phyloP scores from a whole-genome alignment of 2,797 vertebrate species.

The Acanthiza pusilla region DNA sequence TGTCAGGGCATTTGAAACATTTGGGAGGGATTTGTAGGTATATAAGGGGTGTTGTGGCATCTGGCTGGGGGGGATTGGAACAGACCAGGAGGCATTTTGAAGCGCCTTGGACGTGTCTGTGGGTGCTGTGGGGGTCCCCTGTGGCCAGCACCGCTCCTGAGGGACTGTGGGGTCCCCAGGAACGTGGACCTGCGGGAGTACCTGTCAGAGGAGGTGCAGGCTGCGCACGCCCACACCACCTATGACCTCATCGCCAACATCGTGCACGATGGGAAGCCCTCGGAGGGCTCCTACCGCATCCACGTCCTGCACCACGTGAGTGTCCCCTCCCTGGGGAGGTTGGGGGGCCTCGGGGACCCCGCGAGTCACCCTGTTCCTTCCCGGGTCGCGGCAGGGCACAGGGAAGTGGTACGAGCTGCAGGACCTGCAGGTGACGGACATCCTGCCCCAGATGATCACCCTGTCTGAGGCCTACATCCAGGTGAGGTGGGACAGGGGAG shows the following conservation, averaged over 20 bases:
- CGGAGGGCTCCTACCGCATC: constrained; percentile 93
- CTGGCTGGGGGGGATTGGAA: too few relatives aligned
- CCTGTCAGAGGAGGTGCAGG: constrained; percentile 91
- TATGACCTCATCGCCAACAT: constrained; percentile 95
- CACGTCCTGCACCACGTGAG: constrained; percentile 95
- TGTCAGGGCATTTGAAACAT: accelerated
- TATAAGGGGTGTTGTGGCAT: accelerated
- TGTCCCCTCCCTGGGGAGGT: neutral
- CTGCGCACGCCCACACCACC: constrained; percentile 85
- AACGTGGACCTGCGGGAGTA: constrained; percentile 96
- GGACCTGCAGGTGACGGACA: constrained; percentile 95
- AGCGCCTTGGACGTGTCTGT: neutral
- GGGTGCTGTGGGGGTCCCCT: neutral
- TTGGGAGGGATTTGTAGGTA: neutral
- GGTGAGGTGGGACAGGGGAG: constrained; percentile 64
- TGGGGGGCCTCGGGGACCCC: accelerated
- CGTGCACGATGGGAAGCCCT: constrained; percentile 94
- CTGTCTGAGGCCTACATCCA: constrained; percentile 97
- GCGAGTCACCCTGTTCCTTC: accelerated
- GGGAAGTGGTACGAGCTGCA: constrained; percentile 99
- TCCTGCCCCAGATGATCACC: constrained; percentile 97
- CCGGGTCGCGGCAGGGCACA: constrained; percentile 79
- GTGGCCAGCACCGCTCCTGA: neutral
- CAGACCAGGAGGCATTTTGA: too few relatives aligned
- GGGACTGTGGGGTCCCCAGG: constrained; percentile 56